phyloP scores from a whole-genome alignment of 2,113 vertebrate genomes.

The Bagarius yarrelli region DNA sequence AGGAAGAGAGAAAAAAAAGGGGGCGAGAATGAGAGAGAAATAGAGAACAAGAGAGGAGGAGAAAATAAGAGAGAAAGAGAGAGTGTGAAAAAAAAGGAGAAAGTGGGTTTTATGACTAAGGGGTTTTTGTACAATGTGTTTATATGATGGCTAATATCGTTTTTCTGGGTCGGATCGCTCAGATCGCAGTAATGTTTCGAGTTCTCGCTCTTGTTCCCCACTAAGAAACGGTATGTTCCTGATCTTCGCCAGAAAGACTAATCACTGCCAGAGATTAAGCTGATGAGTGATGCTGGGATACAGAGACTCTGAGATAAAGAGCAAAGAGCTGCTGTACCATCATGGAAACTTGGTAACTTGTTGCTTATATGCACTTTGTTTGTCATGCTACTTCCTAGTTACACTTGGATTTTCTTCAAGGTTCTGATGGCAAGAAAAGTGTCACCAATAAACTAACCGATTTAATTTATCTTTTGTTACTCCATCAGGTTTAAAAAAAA shows the following conservation, averaged over 20 bases:
- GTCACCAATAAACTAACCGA: no score
- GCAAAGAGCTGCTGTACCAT: not conserved
- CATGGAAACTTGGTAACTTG: not conserved
- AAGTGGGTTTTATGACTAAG: not conserved
- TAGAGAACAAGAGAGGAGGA: no score
- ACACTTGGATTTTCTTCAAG: no score
- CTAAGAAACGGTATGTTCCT: not conserved
- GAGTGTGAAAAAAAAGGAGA: not conserved
- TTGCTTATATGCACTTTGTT: no score
- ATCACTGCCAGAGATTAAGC: constrained; percentile 30
- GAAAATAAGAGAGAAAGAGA: not conserved
- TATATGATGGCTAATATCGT: not conserved
- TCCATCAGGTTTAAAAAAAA: no score
- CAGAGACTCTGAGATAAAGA: constrained; percentile 9
- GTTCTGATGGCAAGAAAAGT: no score
- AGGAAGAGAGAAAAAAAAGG: not conserved
- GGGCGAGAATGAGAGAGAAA: no score
- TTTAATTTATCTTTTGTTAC: no score
- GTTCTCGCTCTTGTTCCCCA: not conserved
- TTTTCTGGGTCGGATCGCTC: not conserved
- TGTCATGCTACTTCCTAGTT: no score
- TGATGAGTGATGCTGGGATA: constrained; percentile 60
- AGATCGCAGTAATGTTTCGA: not conserved
- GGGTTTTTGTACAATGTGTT: not conserved
- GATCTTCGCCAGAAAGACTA: not conserved